Base-by-base conservation (phyloP, 2,113 vertebrate species). In the Oxyura jamaicensis region DNA sequence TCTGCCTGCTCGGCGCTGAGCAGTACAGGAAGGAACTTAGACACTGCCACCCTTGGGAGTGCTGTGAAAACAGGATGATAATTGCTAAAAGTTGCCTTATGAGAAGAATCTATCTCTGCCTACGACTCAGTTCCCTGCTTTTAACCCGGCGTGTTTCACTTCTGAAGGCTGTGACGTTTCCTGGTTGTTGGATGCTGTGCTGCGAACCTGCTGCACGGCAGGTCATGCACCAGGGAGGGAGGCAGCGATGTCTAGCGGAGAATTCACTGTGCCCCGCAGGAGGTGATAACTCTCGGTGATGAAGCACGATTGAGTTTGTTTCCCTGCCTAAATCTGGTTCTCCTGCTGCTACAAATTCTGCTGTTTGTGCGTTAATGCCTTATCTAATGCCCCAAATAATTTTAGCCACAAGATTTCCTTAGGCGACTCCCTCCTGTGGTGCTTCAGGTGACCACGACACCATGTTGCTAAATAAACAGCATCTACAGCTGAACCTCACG, bases 121-220 rank as follows among this genome's bases (percentile, higher is more conserved):
- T 62, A 11, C 0, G 1, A 55, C 65, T 87, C 7, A 2, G 42
- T 16, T 77, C 62, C 44, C 26, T 42, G 55, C 71, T 91, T 91
- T 73, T 72, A 85, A 69, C 53, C 44, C 55, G 13, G 14, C 0
- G 0, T 46, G 62, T n/a, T 44, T 67, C 25, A 23, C 48, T 67
- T 59, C 50, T 26, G 62, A 75, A 29, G 65, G 67, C 81, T 74
- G 62, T 79, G 78, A 25, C 28, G 3, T 82, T 63, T 60, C 76
- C 48, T 31, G 23, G 58, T 1, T 55, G 69, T 29, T 41, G 52
- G 59, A 73, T 18, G 63, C 83, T 63, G 62, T 23, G 36, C 66
- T 59, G 35, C 55, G 52, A 80, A 42, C 84, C 71, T 39, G 62
- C 71, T 44, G 31, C 3, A 0, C 0, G 0, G 26, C 22, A 28